Evolutionary conservation across 2,113 vertebrate genomes (phyloP).

Genomic region (Fregata magnificens): DNA sequence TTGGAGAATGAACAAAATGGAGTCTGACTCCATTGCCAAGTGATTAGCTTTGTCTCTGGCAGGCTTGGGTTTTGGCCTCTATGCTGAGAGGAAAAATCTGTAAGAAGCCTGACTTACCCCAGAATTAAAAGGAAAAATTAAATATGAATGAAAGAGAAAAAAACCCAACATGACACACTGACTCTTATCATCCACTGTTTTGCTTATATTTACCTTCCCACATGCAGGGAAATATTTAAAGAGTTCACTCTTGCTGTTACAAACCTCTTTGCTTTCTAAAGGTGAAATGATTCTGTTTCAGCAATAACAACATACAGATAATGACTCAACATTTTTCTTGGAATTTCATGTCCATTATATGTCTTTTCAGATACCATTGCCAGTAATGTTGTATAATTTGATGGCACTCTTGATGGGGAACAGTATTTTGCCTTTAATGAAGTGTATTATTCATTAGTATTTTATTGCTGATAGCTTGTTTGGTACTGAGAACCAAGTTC

Average conservation of each 20-base stretch:
- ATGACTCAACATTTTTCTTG: background rate
- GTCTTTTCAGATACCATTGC: background rate
- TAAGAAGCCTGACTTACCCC: background rate
- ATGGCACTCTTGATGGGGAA: background rate
- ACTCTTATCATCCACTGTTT: background rate
- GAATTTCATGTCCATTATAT: background rate
- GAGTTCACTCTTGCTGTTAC: background rate
- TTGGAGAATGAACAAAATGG: background rate
- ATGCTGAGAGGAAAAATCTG: background rate
- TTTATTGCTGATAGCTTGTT: constrained; percentile 26
- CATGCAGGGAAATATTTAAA: background rate
- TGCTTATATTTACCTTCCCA: background rate
- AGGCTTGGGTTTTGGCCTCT: background rate
- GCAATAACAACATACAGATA: background rate
- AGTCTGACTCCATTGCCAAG: background rate
- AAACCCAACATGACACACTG: background rate
- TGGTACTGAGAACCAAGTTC: background rate
- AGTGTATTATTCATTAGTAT: constrained; percentile 36
- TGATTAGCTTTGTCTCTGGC: background rate
- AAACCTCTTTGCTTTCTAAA: background rate
- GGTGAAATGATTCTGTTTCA: background rate
- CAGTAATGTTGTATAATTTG: constrained; percentile 14
- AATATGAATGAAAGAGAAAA: background rate
- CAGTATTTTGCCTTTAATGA: constrained; percentile 27
- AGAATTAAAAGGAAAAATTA: constrained; percentile 6